These are phyloP conservation scores for Drosophila willistoni DNA, from an alignment of 1,140 invertebrate genomes.

Conservation along the genomic window DNA sequence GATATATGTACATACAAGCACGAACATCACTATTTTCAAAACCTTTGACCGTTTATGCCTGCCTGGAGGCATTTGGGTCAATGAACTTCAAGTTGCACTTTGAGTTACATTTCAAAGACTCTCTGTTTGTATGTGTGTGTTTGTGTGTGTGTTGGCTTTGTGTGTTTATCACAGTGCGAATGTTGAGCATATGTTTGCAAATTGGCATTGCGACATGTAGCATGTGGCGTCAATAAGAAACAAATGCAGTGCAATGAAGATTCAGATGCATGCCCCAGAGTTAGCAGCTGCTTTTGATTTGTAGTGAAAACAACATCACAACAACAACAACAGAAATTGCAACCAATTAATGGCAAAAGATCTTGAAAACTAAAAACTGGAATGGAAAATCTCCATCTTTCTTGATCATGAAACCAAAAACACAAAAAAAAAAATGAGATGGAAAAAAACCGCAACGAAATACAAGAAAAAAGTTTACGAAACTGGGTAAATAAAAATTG, in stretches of 20 bases:
- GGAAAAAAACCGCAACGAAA: constrained; percentile 2
- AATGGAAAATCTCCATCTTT: constrained; percentile 44
- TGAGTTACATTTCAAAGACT: constrained; percentile 38
- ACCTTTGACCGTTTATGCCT: constrained; percentile 16
- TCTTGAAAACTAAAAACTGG: constrained; percentile 36
- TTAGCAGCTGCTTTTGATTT: constrained; percentile 51
- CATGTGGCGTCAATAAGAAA: constrained; percentile 47
- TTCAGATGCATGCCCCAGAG: constrained; percentile 17
- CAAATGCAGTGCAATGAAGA: constrained; percentile 33
- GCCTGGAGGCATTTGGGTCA: constrained; percentile 35
- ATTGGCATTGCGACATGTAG: constrained; percentile 21
- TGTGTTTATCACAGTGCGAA: constrained; percentile 28
- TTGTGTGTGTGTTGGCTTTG: neutral
- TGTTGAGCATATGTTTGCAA: constrained; percentile 45
- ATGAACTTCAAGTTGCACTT: constrained; percentile 32
- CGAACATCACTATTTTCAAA: neutral
- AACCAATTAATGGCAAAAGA: constrained; percentile 44
- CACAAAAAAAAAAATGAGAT: constrained; percentile 4
- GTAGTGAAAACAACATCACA: constrained; percentile 38
- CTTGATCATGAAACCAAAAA: constrained; percentile 27
- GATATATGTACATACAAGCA: constrained; percentile 33
- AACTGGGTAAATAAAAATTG: constrained; percentile 38
- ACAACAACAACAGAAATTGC: constrained; percentile 46
- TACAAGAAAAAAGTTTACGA: constrained; percentile 19
- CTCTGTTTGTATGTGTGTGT: neutral